Percentiles rank a stretch among this genome's conserved stretches.
These are phyloP conservation scores for Sebastes nivosus DNA, from an alignment of 2,797 vertebrate genomes.

Conservation along the genomic window DNA sequence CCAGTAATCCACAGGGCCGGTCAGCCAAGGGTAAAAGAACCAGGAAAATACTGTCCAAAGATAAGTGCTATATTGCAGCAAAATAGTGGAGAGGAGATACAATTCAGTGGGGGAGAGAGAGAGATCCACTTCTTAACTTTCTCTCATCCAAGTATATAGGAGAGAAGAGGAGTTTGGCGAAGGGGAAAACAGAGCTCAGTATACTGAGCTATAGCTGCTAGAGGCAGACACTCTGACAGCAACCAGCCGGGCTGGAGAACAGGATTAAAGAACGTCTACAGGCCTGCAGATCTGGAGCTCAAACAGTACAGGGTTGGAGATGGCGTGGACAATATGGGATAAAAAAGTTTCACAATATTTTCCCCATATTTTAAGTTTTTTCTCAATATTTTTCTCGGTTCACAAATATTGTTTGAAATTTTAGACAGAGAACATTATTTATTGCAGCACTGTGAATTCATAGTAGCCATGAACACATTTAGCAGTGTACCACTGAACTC, in stretches of 20 bases:
- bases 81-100: not conserved
- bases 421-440: too few species aligned
- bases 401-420: too few species aligned
- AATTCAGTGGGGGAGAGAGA: not conserved
- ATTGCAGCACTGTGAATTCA: too few species aligned
- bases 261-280: not conserved
- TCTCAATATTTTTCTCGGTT: too few species aligned
- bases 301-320: not conserved
- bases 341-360: too few species aligned
- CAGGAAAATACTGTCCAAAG: not conserved
- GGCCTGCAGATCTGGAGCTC: not conserved
- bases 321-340: too few species aligned
- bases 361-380: too few species aligned
- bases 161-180: not conserved
- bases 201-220: not conserved
- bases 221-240: not conserved
- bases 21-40: not conserved
- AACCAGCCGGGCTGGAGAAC: not conserved
- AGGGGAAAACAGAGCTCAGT: not conserved
- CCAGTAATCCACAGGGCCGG: not conserved
- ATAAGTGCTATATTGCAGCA: not conserved
- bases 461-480: too few species aligned
- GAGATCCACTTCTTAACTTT: not conserved
- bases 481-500: too few species aligned
- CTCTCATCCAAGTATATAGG: not conserved